Percentiles rank a stretch among this genome's conserved stretches.
phyloP scores from a whole-genome alignment of 2,888 invertebrate genomes.

The Erpobdella octoculata region DNA sequence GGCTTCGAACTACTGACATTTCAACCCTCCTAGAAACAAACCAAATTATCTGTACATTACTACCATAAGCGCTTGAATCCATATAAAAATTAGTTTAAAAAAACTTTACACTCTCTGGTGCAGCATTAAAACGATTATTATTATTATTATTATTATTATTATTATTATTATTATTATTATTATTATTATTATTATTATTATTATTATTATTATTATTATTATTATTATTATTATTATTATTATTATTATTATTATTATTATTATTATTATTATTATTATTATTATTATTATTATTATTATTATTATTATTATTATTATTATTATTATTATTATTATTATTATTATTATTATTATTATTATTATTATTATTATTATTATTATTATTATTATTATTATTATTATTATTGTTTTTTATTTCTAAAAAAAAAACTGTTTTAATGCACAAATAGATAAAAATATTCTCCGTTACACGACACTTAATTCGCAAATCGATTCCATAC shows the following conservation, averaged over 20 bases:
- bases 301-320: slow-evolving; percentile 3
- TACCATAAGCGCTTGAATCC: no score
- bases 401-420: background rate
- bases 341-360: background rate
- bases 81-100: no score
- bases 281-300: background rate
- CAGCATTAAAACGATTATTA: no score
- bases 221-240: background rate
- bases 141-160: no score
- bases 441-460: background rate
- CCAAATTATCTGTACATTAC: no score
- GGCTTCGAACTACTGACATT: no score
- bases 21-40: no score
- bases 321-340: background rate
- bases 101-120: no score
- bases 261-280: background rate
- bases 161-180: background rate
- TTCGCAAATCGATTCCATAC: no score
- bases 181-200: background rate
- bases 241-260: background rate
- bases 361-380: background rate
- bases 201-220: background rate
- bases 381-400: background rate
- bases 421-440: background rate
- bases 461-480: no score